Evolutionary conservation across 2,113 vertebrate species (phyloP), one percentile per base, ranked within the genome.

Genomic region (Sialia sialis): DNA sequence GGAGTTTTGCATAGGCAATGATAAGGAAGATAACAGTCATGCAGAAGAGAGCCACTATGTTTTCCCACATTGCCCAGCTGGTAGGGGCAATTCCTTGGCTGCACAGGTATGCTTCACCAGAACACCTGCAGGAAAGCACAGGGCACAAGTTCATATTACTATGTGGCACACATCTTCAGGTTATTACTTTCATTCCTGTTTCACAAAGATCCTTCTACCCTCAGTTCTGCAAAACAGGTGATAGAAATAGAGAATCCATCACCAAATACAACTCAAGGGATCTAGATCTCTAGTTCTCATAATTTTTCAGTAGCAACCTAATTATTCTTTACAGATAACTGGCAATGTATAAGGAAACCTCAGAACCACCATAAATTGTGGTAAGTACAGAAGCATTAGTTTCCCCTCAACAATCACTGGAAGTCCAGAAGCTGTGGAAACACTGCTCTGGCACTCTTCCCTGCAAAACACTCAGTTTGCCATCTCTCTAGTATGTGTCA

Each of bases 1-100:
- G 90, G 32, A 97, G 96, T 89, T 97, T 97, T 25, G 68, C 68
- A 29, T 97, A 97, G 68, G 97, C 96, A 64, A 97, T 97, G 44
- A 52, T 43, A 26, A 97, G 96, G 84, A 97, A 97, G 76, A 96
- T 96, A 44, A 95, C 25, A 58, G 89, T 97, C 96, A 97, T 97
- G 85, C 97, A 97, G 78, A 93, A 36, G 13, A 97, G 96, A 70
- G 95, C 97, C 49, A 97, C 91, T 44, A 97, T 69, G 58, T 97
- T 97, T 60, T 97, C 96, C 97, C 97, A 97, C 96, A 97, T 97
- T 49, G 93, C 95, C 96, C 96, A 97, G 91, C 38, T 41, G 26
- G 91, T 95, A 13, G 94, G 79, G 26, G 69, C 4, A 0, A 97
- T 97, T 84, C 97, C 97, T 75, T 97, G 97, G 90, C 94, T 89